phyloP scores from a whole-genome alignment of 2,113 vertebrate species.

The Myodes glareolus region DNA sequence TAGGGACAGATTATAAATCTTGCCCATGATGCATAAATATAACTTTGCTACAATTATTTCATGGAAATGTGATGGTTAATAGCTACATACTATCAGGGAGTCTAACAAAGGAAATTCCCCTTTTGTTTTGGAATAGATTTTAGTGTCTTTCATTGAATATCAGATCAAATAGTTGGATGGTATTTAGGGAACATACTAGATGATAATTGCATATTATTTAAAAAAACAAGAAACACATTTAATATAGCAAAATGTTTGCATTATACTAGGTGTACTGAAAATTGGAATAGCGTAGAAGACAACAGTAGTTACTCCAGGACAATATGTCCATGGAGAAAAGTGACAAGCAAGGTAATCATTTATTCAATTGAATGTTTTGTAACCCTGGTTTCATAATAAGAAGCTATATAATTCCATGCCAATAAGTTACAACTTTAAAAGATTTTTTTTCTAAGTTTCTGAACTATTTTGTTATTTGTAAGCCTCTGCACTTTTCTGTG shows the following conservation, averaged over 20 bases:
- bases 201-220: conserved; percentile 22
- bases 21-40: not conserved
- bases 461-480: no score
- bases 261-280: conserved; percentile 30
- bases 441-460: no score
- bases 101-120: not conserved
- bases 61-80: not conserved
- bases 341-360: conserved; percentile 2
- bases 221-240: not conserved
- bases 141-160: not conserved
- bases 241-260: not conserved
- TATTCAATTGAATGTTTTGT: conserved; percentile 7
- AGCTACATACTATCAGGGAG: not conserved
- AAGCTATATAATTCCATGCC: not conserved
- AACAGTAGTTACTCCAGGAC: not conserved
- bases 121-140: conserved; percentile 26
- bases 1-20: conserved; percentile 18
- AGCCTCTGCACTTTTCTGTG: no score
- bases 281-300: not conserved
- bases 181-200: conserved; percentile 1
- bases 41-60: conserved; percentile 27
- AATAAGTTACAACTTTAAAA: not conserved
- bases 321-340: not conserved
- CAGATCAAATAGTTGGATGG: conserved; percentile 30
- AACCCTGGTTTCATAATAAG: not conserved